phyloP scores from a whole-genome alignment of 2,113 vertebrate species.

The Kobus ellipsiprymnus region DNA sequence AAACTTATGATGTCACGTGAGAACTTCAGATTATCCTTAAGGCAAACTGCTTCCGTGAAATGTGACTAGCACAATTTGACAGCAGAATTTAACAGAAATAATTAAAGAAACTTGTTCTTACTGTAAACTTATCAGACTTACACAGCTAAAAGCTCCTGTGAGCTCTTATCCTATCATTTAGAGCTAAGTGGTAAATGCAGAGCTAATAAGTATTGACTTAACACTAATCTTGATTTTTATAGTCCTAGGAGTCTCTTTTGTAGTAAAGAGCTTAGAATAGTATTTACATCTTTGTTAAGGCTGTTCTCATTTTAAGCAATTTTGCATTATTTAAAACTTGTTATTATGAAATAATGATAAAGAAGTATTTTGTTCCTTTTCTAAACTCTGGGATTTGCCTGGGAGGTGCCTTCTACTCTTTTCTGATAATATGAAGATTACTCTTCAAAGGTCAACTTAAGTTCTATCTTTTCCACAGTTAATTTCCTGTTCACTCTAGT shows the following conservation, averaged over 20 bases:
- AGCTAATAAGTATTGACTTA: not conserved
- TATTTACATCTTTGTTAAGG: not conserved
- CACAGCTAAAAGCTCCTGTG: not conserved
- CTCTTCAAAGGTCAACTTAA: conserved; percentile 1
- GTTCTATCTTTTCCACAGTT: not conserved
- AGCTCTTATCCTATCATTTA: conserved; percentile 9
- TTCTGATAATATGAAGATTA: not conserved
- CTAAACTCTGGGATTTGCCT: not conserved
- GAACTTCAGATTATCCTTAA: not conserved
- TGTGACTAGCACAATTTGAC: not conserved
- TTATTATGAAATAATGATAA: not conserved
- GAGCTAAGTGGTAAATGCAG: conserved; percentile 33
- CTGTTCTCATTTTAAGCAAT: not conserved
- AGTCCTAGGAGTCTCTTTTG: not conserved
- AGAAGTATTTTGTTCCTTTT: not conserved
- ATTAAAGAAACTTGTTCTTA: not conserved
- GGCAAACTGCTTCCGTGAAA: not conserved
- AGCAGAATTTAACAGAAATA: not conserved
- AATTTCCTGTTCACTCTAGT: not conserved
- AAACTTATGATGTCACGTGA: not conserved
- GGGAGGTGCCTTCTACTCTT: not conserved
- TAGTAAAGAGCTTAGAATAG: not conserved
- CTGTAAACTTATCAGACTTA: conserved; percentile 22
- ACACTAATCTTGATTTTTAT: not conserved
- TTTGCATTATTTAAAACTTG: not conserved